Evolutionary conservation across 2,113 vertebrate species (phyloP), one percentile per base, ranked within the genome.

Genomic region (Condylura cristata): DNA sequence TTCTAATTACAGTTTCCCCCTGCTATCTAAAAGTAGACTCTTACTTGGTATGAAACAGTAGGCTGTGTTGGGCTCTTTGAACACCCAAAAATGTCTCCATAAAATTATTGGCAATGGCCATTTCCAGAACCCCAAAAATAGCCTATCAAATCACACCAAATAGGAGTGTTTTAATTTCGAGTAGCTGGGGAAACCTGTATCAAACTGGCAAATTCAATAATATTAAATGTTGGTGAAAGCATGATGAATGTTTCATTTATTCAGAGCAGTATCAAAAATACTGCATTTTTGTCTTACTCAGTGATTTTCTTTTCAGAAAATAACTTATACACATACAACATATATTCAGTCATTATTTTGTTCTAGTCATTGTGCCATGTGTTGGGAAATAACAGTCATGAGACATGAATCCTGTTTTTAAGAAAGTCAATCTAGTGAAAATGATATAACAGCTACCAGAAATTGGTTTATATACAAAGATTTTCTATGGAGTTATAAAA

Each of bases 341-440:
- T 89, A 58, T 94, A 83, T 37, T 90, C 46, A 84, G 26, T 87
- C 37, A 71, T 70, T 74, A 71, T 44, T 71, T 74, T 86, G 28
- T 61, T 90, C 44, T 32, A 95, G 53, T 22, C 24, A 82, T 51
- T 37, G 34, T 82, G 22, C 26, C 32, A 34, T 20, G 46, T 71
- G 34, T 85, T 66, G 71, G 17, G 76, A 94, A 96, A 89, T 83
- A 94, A 70, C 0, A 66, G 32, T 81, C 53, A 80, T 34, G 71
- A 85, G 80, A 82, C 28, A 80, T 3, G 63, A 28, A 92, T 86
- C 14, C 17, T 44, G 16, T 79, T 92, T 92, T 91, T 32, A 89
- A 79, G 60, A 87, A 93, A 93, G 48, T 60, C 28, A 61, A 85
- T 12, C 28, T 90, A 87, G 88, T 44, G 32, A 89, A 89, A 94